Base-by-base conservation (phyloP, 2,113 vertebrate genomes). In the Hemibates koningsi region DNA sequence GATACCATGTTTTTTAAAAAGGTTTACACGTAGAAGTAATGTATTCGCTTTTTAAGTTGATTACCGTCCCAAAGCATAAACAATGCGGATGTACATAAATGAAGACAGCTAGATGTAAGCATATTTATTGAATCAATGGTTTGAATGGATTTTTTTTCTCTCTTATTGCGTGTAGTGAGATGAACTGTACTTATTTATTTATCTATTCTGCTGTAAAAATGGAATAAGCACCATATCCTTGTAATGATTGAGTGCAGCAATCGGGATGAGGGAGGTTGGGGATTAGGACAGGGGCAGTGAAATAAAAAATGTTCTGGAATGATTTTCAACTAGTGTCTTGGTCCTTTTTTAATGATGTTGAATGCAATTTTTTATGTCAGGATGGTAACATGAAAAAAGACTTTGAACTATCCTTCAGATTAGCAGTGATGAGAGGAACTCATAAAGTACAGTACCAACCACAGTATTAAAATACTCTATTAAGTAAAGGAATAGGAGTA, bases 151-250 rank as follows among this genome's bases (percentile, higher is more conserved):
- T 93, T 92, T 53, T 88, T 86, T 79, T 87, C 85, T 90, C 82
- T 88, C 93, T 93, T 68, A 68, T 93, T 94, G 94, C 88, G 95
- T 96, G 95, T 96, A 96, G 96, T 95, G 92, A 95, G 92, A 95
- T 93, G 90, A 95, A 95, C 90, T 95, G 95, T 95, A 94, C 86
- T 68, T 94, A 96, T 95, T 95, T 96, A 96, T 96, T 96, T 95
- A 95, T 95, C 92, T 93, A 95, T 90, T 94, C 93, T 91, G 92
- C 90, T 96, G 94, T 95, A 94, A 94, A 94, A 96, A 95, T 87
- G 91, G 93, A 94, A 96, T 95, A 92, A 92, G 94, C 94, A 95
- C 93, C 94, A 94, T 96, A 95, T 95, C 93, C 95, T 95, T 96
- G 94, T 96, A 93, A 95, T 94, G 91, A 92, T 84, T 85, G 86